Conservation (phyloP, 2,888 invertebrate genomes). For the Euzetes globulus region DNA sequence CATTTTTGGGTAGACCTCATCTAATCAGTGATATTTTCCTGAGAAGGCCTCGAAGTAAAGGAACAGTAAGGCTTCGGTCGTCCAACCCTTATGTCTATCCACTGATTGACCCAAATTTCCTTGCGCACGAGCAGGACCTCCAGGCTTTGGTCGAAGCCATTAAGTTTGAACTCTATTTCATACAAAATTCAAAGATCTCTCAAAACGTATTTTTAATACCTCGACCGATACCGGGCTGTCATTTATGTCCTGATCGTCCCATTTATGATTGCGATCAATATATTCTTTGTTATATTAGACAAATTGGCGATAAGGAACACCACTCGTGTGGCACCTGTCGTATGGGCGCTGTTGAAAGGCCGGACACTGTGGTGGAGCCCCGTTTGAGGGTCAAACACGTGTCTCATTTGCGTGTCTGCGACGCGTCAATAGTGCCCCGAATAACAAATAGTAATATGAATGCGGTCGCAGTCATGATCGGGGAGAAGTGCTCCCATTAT, state of each 20-base stretch:
- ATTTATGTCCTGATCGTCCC: neutral
- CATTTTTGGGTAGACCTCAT: neutral
- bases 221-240: neutral
- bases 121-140: neutral
- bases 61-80: neutral
- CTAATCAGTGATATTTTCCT: neutral
- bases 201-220: neutral
- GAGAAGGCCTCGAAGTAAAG: neutral
- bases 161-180: neutral
- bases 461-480: neutral
- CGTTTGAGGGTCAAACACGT: neutral
- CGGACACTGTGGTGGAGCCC: neutral
- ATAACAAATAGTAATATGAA: neutral
- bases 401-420: neutral
- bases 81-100: neutral
- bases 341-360: neutral
- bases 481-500: neutral
- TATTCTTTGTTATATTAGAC: neutral
- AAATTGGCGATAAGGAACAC: neutral
- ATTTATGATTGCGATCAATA: neutral
- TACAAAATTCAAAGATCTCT: neutral
- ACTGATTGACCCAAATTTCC: neutral
- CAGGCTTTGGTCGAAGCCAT: neutral
- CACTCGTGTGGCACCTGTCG: neutral
- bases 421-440: neutral